phyloP scores from a whole-genome alignment of 92 coral and sea anemone species.

The Diadumene lineata region DNA sequence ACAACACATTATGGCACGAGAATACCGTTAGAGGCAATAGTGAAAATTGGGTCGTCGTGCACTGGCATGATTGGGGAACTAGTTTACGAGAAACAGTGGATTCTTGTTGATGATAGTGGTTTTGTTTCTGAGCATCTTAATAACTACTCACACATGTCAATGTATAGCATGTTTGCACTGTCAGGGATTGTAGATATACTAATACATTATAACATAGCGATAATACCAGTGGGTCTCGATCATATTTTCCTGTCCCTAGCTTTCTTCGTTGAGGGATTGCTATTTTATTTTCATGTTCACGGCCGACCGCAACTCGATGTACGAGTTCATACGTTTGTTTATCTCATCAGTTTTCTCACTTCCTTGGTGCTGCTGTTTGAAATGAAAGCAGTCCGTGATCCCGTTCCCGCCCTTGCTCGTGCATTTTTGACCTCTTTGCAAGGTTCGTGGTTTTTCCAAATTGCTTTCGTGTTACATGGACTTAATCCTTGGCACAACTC shows the following conservation, averaged over 20 bases:
- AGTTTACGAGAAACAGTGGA: constrained; percentile 46
- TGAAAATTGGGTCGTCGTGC: constrained; percentile 47
- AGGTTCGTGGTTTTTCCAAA: constrained; percentile 91
- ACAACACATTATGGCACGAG: constrained; percentile 30
- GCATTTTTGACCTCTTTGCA: constrained; percentile 70
- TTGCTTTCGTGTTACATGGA: constrained; percentile 79
- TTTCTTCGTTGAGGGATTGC: constrained; percentile 73
- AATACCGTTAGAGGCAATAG: constrained; percentile 76
- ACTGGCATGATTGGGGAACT: constrained; percentile 64
- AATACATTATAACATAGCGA: constrained; percentile 36
- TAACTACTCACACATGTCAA: constrained; percentile 75
- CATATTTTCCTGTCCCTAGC: constrained; percentile 55
- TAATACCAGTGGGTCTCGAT: constrained; percentile 63
- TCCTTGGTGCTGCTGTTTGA: constrained; percentile 54
- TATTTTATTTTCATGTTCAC: constrained; percentile 74
- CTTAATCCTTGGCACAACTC: constrained; percentile 51
- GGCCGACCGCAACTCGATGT: constrained; percentile 68
- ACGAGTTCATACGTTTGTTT: constrained; percentile 72
- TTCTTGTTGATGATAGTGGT: constrained; percentile 56
- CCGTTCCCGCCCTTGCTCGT: constrained; percentile 51
- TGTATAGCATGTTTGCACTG: constrained; percentile 83
- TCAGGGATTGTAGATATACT: constrained; percentile 75
- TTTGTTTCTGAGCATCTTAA: constrained; percentile 53
- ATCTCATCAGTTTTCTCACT: constrained; percentile 62
- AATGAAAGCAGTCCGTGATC: constrained; percentile 41